These are phyloP conservation scores for Thunnus albacares DNA, from an alignment of 2,797 vertebrate species.

Conservation along the genomic window DNA sequence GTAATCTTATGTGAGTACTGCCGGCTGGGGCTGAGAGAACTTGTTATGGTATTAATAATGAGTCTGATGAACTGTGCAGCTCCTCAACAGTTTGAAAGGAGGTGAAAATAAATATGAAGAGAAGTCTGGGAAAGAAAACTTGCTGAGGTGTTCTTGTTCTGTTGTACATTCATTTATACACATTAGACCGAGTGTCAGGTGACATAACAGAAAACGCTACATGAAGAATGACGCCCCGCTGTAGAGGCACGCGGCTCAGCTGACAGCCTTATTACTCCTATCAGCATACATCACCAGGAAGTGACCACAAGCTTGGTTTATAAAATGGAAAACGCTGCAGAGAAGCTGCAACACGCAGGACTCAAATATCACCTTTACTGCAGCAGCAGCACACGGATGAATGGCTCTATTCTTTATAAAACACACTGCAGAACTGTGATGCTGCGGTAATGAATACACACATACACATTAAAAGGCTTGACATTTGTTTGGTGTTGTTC, in stretches of 20 bases:
- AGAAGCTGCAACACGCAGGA: not conserved
- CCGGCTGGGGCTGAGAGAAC: too few relatives aligned
- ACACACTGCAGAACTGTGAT: conserved; percentile 21
- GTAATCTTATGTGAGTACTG: too few relatives aligned
- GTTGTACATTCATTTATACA: too few relatives aligned
- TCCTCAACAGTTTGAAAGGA: too few relatives aligned
- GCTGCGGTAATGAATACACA: conserved; percentile 12
- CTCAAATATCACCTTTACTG: conserved; percentile 5
- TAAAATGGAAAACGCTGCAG: not conserved
- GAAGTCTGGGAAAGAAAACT: too few relatives aligned
- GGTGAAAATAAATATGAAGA: too few relatives aligned
- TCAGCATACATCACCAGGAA: not conserved
- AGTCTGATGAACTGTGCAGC: too few relatives aligned
- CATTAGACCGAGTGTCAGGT: too few relatives aligned
- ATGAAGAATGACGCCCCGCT: not conserved
- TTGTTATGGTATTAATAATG: too few relatives aligned
- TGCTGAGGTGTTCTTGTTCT: too few relatives aligned
- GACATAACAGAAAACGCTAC: not conserved
- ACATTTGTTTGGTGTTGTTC: conserved; percentile 30
- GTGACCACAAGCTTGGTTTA: not conserved
- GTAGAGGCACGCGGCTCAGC: not conserved
- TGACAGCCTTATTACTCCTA: not conserved
- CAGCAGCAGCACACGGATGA: conserved; percentile 1
- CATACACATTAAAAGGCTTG: conserved; percentile 28
- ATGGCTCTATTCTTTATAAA: conserved; percentile 16